Percentiles rank a stretch among this genome's conserved stretches.
These are phyloP conservation scores for Incurvaria masculella DNA, from an alignment of 2,888 invertebrate genomes.

Conservation along the genomic window DNA sequence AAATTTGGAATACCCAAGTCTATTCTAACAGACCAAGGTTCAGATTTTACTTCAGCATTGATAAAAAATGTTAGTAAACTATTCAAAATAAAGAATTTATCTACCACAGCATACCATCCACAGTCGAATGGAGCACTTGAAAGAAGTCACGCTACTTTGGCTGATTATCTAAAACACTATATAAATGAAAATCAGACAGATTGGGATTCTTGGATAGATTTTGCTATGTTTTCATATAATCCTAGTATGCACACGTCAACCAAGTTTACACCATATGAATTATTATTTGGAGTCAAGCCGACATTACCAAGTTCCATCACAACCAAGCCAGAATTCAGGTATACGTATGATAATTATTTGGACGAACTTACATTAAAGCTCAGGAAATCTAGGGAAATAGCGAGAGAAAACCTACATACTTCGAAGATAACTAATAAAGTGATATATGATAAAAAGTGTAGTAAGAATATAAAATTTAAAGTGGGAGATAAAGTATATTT, in stretches of 20 bases:
- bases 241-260: constrained; percentile 22
- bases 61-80: constrained; percentile 23
- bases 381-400: constrained; percentile 14
- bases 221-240: constrained; percentile 25
- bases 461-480: too few species aligned
- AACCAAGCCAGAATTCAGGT: constrained; percentile 20
- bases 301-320: constrained; percentile 18
- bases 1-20: constrained; percentile 25
- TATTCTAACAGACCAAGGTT: constrained; percentile 28
- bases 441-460: too few species aligned
- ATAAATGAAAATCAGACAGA: constrained; percentile 22
- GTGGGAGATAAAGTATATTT: constrained; percentile 16
- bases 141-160: constrained; percentile 21
- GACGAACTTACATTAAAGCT: constrained; percentile 17
- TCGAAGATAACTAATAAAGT: too few species aligned
- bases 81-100: constrained; percentile 23
- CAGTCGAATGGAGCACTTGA: constrained; percentile 24
- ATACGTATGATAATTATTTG: constrained; percentile 21
- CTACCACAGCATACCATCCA: constrained; percentile 22
- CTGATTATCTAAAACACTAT: constrained; percentile 26
- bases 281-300: constrained; percentile 22
- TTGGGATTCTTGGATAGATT: constrained; percentile 24
- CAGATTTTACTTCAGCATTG: constrained; percentile 22
- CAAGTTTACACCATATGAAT: constrained; percentile 23
- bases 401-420: constrained; percentile 16